Percentiles rank a stretch among this genome's conserved stretches.
Evolutionary conservation across 2,113 vertebrate species (phyloP).

Genomic region (Notarius lentiginosus): DNA sequence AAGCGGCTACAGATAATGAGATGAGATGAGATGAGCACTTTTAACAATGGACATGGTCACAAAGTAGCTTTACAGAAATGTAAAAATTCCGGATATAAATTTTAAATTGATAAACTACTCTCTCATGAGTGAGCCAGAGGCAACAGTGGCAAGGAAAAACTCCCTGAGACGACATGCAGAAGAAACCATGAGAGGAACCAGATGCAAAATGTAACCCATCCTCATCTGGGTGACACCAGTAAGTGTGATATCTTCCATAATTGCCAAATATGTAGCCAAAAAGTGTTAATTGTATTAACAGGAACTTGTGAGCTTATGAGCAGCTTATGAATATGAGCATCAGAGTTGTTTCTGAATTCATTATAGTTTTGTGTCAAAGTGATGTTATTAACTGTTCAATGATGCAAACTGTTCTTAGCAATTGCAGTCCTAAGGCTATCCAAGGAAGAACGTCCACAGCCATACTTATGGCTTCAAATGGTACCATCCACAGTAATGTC

Average conservation of each 20-base stretch:
- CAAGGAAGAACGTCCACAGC: background rate
- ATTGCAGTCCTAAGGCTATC: background rate
- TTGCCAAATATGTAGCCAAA: background rate
- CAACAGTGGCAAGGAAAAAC: background rate
- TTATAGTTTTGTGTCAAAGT: background rate
- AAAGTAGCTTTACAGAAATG: background rate
- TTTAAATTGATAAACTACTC: background rate
- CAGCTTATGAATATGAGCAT: background rate
- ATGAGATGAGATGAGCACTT: no score
- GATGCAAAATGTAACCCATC: background rate
- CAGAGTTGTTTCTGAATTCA: background rate
- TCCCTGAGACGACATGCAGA: background rate
- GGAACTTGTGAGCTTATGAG: background rate
- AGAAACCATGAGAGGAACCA: background rate
- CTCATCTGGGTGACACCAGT: background rate
- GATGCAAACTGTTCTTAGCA: background rate
- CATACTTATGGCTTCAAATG: background rate
- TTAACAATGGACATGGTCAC: background rate
- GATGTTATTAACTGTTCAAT: background rate
- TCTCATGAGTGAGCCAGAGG: background rate
- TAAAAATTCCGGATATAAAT: background rate
- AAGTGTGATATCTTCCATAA: background rate
- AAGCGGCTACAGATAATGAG: no score
- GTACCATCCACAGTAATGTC: no score
- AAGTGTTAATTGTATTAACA: background rate